Base-by-base conservation (phyloP, 2,888 invertebrate genomes). In the Elysia crispata region DNA sequence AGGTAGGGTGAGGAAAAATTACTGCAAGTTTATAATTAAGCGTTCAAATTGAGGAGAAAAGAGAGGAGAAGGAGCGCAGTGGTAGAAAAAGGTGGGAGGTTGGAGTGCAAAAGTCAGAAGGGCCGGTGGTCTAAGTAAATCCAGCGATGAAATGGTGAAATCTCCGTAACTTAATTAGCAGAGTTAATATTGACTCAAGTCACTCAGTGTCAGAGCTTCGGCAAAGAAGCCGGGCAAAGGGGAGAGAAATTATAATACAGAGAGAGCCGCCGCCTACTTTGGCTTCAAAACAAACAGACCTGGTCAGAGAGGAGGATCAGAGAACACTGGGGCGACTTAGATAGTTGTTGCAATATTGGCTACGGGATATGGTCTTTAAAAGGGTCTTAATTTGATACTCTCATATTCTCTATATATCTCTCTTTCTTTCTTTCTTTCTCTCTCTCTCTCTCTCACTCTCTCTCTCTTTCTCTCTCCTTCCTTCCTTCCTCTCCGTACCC, bases 351-450 rank as follows among this genome's bases (percentile, higher is more conserved):
- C 66, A 66, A 25, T 20, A 18, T 1, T 25, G 18, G 15, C 1
- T 25, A 30, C 23, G 25, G 60, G 66, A 28, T 23, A 28, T 41
- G 49, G 41, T 72, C 25, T 25, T 18, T 72, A 25, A 50, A 41
- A 23, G 5, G 72, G 25, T 15, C 41, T 1, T 25, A 25, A 60
- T 8, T 25, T 25, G 11, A 28, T 25, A 30, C 66, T 18, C 18
- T 13, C 25, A 30, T 28, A 18, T 66, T n/a, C 23, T 28, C 50
- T 28, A 3, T 54, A 18, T 31, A 13, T 11, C 33, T 49, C 60
- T n/a, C 64, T 50, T 66, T 49, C 60, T 41, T 49, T 50, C 76
- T 62, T 33, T 76, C 66, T 66, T 49, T 66, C 66, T 66, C 66
- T 76, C 66, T 66, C 64, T 62, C 66, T 66, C 66, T 66, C 62